A percentile compares a stretch with the other conserved stretches of the same genome.
These are phyloP conservation scores for Apostichopus californicus DNA, from an alignment of 35 echinoderm and acorn worm species.

Conservation along the genomic window DNA sequence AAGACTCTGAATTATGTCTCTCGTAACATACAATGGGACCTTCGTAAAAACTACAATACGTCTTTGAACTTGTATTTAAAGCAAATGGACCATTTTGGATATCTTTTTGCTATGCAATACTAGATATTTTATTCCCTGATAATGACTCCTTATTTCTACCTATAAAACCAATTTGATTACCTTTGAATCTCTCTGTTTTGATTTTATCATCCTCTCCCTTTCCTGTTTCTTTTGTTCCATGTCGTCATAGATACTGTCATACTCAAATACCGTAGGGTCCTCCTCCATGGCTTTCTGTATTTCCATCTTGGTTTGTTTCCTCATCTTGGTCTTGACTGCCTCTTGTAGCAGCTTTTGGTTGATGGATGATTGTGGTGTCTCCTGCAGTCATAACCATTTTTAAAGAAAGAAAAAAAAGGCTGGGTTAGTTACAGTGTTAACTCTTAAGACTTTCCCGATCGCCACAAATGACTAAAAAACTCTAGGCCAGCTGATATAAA, in stretches of 20 bases:
- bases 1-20: too few species aligned
- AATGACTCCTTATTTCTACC: background rate
- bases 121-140: background rate
- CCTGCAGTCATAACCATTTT: slow-evolving; percentile 9
- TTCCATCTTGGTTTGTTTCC: slow-evolving; percentile 92
- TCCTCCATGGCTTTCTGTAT: slow-evolving; percentile 95
- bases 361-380: slow-evolving; percentile 55
- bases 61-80: too few species aligned
- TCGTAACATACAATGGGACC: too few species aligned
- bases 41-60: too few species aligned
- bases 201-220: slow-evolving; percentile 51
- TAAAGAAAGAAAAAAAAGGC: too few species aligned
- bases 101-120: too few species aligned
- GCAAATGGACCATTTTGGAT: too few species aligned
- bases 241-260: slow-evolving; percentile 99
- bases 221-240: slow-evolving; percentile 94
- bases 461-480: too few species aligned
- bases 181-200: slow-evolving; percentile 64
- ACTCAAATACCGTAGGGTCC: slow-evolving; percentile 96
- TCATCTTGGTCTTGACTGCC: slow-evolving; percentile 77
- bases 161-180: slow-evolving; percentile 9
- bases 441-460: too few species aligned
- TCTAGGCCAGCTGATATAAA: too few species aligned
- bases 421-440: too few species aligned
- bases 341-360: slow-evolving; percentile 74